These are phyloP conservation scores for Pseudorhombus dupliciocellatus DNA, from an alignment of 2,113 vertebrate genomes.

Conservation along the genomic window DNA sequence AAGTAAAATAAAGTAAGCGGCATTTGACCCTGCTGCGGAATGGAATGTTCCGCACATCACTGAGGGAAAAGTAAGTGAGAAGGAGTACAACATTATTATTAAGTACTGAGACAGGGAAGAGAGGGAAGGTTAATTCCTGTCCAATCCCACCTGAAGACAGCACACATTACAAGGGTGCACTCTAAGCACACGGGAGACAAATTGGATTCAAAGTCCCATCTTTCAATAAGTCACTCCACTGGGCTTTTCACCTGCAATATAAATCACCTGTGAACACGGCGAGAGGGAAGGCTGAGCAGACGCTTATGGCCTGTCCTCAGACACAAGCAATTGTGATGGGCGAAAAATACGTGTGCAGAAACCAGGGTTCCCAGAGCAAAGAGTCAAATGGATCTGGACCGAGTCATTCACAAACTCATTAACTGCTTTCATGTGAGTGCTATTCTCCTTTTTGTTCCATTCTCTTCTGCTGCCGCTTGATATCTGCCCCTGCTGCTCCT, in stretches of 20 bases:
- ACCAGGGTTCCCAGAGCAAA: conserved; percentile 23
- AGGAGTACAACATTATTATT: conserved; percentile 46
- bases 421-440: conserved; percentile 4
- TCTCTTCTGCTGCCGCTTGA: background rate
- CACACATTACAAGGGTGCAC: conserved; percentile 60
- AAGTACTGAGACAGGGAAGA: conserved; percentile 43
- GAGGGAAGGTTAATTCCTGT: conserved; percentile 66
- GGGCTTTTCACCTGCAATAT: conserved; percentile 63
- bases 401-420: conserved; percentile 1
- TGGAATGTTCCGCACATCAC: conserved; percentile 12
- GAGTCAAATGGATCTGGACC: conserved; percentile 19
- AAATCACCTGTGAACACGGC: conserved; percentile 62
- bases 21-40: conserved; percentile 14
- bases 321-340: conserved; percentile 32
- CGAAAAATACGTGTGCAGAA: conserved; percentile 49
- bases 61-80: conserved; percentile 13
- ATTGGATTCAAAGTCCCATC: conserved; percentile 71
- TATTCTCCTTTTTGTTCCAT: background rate
- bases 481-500: background rate
- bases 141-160: conserved; percentile 58
- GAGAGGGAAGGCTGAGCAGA: conserved; percentile 50
- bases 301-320: conserved; percentile 55
- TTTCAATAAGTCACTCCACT: conserved; percentile 71
- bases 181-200: conserved; percentile 65
- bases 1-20: conserved; percentile 15